These are phyloP conservation scores for Orchesella flavescens DNA, from an alignment of 2,888 invertebrate genomes.

Conservation along the genomic window DNA sequence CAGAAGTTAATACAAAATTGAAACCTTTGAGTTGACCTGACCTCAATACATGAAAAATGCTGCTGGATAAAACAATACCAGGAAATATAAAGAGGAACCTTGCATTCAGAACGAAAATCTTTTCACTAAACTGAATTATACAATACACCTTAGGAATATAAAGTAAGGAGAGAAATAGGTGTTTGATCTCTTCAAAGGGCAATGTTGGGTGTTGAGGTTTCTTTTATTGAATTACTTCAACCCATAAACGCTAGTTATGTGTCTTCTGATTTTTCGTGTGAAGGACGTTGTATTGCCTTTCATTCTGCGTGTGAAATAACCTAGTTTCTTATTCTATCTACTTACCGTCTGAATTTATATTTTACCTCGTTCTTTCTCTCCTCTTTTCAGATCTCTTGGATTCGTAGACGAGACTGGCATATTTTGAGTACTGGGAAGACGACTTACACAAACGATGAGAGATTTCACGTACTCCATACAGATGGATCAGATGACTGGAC, in stretches of 20 bases:
- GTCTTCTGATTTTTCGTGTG: too few species aligned
- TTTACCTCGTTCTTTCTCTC: conserved; percentile 3
- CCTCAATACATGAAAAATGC: too few species aligned
- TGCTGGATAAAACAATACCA: neutral
- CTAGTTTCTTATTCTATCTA: too few species aligned
- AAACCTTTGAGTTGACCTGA: too few species aligned
- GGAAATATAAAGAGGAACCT: neutral
- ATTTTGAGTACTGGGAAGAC: conserved; percentile 91
- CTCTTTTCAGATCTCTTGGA: conserved; percentile 86
- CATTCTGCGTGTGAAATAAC: too few species aligned
- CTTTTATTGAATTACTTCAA: conserved; percentile 30
- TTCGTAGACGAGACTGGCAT: conserved; percentile 92
- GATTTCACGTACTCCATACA: conserved; percentile 79
- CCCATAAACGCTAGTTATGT: too few species aligned
- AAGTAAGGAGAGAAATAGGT: neutral
- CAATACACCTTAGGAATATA: neutral
- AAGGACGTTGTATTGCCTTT: too few species aligned
- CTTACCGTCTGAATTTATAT: too few species aligned
- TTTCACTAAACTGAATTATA: too few species aligned
- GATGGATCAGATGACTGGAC: conserved; percentile 94
- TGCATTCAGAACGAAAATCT: too few species aligned
- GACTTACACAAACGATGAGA: conserved; percentile 91
- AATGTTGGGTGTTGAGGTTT: conserved; percentile 31
- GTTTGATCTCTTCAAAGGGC: too few species aligned
- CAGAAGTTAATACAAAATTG: too few species aligned